Percentiles rank a stretch among this genome's conserved stretches.
These are phyloP conservation scores for Drosophila planitibia DNA, from an alignment of 2,888 invertebrate genomes.

Conservation along the genomic window DNA sequence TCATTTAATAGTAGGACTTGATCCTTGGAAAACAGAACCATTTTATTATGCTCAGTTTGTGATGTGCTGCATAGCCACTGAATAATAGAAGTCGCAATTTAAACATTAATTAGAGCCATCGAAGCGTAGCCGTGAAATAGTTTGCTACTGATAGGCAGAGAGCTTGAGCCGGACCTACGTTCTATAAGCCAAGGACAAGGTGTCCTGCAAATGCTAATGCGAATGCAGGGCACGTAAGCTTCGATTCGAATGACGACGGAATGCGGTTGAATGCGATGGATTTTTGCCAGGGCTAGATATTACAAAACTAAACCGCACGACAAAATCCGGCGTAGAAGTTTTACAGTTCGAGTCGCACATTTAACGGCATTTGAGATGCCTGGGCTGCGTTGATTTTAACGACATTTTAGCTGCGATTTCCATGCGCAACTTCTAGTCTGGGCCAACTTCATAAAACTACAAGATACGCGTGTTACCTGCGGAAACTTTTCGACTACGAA, in stretches of 20 bases:
- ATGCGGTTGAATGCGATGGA: constrained; percentile 49
- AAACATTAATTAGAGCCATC: constrained; percentile 82
- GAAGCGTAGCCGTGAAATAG: constrained; percentile 62
- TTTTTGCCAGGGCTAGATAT: constrained; percentile 31
- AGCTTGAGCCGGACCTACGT: constrained; percentile 22
- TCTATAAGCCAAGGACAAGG: constrained; percentile 34
- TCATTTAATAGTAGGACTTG: background rate
- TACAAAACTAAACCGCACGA: constrained; percentile 63
- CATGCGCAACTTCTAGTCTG: constrained; percentile 53
- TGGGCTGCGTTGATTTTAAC: constrained; percentile 75
- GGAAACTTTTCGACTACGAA: constrained; percentile 58
- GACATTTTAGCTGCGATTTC: constrained; percentile 75
- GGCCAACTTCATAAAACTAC: constrained; percentile 72
- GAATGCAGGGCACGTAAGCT: constrained; percentile 72
- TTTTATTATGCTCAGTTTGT: constrained; percentile 36
- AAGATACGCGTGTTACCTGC: constrained; percentile 67
- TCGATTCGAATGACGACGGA: constrained; percentile 45
- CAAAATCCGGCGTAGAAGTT: constrained; percentile 59
- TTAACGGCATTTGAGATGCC: constrained; percentile 71
- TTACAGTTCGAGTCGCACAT: constrained; percentile 53
- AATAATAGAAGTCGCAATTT: constrained; percentile 73
- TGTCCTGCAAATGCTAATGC: constrained; percentile 59
- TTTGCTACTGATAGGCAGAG: constrained; percentile 30
- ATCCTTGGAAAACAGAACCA: background rate
- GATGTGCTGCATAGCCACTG: constrained; percentile 34